These are phyloP conservation scores for Phyto melanocephala DNA, from an alignment of 2,888 invertebrate genomes.

Conservation along the genomic window DNA sequence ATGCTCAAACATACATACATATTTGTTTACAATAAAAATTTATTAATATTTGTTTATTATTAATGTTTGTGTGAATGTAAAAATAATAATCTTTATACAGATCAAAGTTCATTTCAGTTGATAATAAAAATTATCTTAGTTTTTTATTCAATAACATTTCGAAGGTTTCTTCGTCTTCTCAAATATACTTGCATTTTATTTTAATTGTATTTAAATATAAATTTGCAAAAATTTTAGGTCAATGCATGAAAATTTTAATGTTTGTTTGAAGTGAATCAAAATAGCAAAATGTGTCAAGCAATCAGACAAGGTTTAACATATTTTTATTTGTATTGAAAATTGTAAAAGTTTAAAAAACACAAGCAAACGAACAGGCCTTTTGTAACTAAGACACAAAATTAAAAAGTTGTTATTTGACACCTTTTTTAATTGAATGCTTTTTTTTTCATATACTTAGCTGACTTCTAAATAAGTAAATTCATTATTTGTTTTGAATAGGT, in stretches of 20 bases:
- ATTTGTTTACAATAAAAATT: background rate
- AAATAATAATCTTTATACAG: conserved; percentile 1
- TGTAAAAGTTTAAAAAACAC: no score
- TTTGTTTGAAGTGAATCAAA: no score
- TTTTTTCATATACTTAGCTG: conserved; percentile 13
- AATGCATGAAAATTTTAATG: no score
- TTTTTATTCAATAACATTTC: conserved; percentile 4
- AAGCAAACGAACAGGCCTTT: no score
- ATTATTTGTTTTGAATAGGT: background rate
- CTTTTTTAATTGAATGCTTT: no score
- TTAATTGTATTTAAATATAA: background rate
- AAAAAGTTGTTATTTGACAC: no score
- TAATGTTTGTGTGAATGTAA: no score
- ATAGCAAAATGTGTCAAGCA: no score
- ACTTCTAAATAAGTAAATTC: background rate
- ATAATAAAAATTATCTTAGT: conserved; percentile 34
- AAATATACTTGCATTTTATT: background rate
- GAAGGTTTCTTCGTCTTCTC: background rate
- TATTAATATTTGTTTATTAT: conserved; percentile 48
- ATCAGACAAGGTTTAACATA: no score
- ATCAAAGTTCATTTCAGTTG: conserved; percentile 35
- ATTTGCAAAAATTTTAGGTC: background rate
- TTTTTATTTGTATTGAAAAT: no score
- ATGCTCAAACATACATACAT: background rate
- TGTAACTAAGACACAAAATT: no score